Conservation (phyloP, 2,888 invertebrate genomes). For the Nebria salina region DNA sequence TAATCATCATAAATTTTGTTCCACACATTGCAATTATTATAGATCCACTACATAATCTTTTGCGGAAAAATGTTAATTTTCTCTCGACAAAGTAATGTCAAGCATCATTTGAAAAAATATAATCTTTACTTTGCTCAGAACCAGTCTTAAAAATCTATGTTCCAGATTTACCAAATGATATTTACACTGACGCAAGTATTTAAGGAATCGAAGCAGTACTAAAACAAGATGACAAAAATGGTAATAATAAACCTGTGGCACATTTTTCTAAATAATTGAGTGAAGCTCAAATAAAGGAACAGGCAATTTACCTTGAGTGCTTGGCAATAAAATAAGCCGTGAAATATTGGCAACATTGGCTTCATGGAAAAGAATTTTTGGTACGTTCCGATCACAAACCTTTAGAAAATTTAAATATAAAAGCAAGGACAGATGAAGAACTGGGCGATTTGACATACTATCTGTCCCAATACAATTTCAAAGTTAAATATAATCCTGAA, state of each 20-base stretch:
- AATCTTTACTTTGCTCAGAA: slow-evolving; percentile 47
- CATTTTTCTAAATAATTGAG: slow-evolving; percentile 45
- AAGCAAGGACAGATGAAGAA: slow-evolving; percentile 47
- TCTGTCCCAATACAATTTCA: no score
- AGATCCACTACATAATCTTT: slow-evolving; percentile 49
- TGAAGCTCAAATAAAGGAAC: slow-evolving; percentile 46
- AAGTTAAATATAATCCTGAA: no score
- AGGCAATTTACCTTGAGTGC: slow-evolving; percentile 47
- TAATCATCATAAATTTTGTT: slow-evolving; percentile 44
- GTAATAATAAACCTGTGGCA: slow-evolving; percentile 43
- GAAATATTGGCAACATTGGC: slow-evolving; percentile 48
- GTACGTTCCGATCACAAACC: slow-evolving; percentile 49
- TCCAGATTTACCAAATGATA: slow-evolving; percentile 48
- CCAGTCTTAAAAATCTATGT: slow-evolving; percentile 51
- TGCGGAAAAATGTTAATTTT: slow-evolving; percentile 48
- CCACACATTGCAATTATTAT: slow-evolving; percentile 47
- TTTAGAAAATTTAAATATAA: slow-evolving; percentile 45
- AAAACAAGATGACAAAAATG: slow-evolving; percentile 47
- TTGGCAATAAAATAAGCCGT: slow-evolving; percentile 48
- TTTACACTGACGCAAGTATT: slow-evolving; percentile 51
- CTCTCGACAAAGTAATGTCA: slow-evolving; percentile 49
- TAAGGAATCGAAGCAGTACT: slow-evolving; percentile 51
- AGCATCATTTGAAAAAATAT: slow-evolving; percentile 31
- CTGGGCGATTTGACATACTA: slow-evolving; percentile 28
- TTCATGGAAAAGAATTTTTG: slow-evolving; percentile 47